Evolutionary conservation across 2,888 invertebrate species (phyloP).

Genomic region (Lypha dubia): DNA sequence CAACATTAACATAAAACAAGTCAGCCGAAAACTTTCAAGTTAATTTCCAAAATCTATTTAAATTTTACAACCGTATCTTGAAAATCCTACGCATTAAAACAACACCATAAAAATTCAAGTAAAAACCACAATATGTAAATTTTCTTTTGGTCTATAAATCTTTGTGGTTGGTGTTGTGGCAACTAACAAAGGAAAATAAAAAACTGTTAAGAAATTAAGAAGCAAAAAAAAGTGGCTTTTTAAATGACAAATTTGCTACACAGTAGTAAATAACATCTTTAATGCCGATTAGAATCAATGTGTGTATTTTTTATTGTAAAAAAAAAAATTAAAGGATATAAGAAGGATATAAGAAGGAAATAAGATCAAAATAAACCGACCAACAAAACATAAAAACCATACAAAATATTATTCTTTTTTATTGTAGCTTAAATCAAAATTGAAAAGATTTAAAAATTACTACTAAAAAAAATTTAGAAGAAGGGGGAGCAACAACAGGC

Average conservation of each 20-base stretch:
- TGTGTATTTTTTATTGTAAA: conserved; percentile 16
- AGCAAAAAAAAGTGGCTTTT: not conserved
- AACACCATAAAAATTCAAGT: not conserved
- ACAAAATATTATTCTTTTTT: not conserved
- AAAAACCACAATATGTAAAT: not conserved
- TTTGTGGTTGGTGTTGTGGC: no score
- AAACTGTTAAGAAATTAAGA: not conserved
- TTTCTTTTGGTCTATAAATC: not conserved
- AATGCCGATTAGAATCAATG: conserved; percentile 55
- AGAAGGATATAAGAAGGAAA: not conserved
- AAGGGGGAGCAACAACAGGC: conserved; percentile 37
- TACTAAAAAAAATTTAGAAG: not conserved
- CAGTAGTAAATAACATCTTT: conserved; percentile 27
- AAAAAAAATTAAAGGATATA: not conserved
- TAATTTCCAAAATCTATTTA: not conserved
- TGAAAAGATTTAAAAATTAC: conserved; percentile 12
- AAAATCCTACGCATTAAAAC: not conserved
- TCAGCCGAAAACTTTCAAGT: not conserved
- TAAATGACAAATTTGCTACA: conserved; percentile 45
- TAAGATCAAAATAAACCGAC: not conserved
- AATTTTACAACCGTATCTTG: not conserved
- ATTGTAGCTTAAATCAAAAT: not conserved
- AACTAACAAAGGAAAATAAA: not conserved
- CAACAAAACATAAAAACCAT: no score
- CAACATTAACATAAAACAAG: not conserved